phyloP scores from a whole-genome alignment of 1,140 invertebrate species.

The Reticulitermes speratus region DNA sequence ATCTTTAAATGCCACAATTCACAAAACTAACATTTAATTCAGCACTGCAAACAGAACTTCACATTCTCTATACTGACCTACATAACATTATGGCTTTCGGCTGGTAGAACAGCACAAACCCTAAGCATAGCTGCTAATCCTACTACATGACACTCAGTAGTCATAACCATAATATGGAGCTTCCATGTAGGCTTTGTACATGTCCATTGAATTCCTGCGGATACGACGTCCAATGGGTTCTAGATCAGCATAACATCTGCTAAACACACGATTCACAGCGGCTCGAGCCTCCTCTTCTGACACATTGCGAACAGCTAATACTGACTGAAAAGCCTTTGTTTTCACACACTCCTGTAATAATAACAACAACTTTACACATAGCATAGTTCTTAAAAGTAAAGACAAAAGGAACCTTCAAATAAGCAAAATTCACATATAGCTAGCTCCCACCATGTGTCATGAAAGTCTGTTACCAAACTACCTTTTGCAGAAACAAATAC shows the following conservation, averaged over 20 bases:
- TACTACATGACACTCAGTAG: background rate
- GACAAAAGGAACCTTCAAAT: no score
- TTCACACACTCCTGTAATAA: constrained; percentile 84
- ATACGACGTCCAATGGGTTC: constrained; percentile 88
- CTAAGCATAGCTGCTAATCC: no score
- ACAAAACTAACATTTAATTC: no score
- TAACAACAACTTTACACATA: background rate
- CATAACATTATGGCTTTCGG: no score
- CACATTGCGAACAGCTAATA: constrained; percentile 78
- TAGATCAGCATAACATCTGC: constrained; percentile 88
- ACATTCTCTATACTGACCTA: no score
- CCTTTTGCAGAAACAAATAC: no score
- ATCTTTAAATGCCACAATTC: no score
- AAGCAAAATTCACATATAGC: no score
- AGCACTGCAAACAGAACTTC: no score
- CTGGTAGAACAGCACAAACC: no score
- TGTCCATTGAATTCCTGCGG: constrained; percentile 73
- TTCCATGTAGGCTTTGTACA: constrained; percentile 74
- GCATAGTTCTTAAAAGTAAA: background rate
- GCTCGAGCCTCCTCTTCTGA: constrained; percentile 66
- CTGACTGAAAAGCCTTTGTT: constrained; percentile 78
- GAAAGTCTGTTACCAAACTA: no score
- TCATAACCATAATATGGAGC: constrained; percentile 77
- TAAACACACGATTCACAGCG: constrained; percentile 85
- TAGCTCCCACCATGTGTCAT: no score